A percentile compares a stretch with the other conserved stretches of the same genome.
Conservation (phyloP, 2,113 vertebrate species). For the Origma solitaria region DNA sequence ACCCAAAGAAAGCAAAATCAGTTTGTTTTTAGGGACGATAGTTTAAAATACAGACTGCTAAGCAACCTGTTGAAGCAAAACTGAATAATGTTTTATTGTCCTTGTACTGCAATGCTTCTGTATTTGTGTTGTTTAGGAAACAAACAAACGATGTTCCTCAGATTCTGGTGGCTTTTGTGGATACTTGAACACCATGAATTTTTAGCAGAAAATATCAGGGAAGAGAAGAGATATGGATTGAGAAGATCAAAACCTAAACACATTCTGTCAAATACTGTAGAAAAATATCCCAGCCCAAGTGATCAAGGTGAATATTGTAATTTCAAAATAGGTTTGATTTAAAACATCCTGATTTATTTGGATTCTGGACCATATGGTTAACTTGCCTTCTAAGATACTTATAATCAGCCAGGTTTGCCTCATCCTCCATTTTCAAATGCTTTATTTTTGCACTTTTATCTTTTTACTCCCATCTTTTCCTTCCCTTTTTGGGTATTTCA, state of each 20-base stretch:
- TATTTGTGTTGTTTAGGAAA: conserved; percentile 51
- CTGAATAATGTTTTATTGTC: neutral
- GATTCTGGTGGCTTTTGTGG: conserved; percentile 70
- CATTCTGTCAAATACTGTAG: conserved; percentile 61
- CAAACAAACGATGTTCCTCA: conserved; percentile 63
- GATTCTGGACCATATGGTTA: neutral
- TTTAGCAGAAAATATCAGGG: conserved; percentile 73
- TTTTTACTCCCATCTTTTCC: neutral
- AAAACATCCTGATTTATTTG: neutral
- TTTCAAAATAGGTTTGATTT: neutral
- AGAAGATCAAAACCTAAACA: conserved; percentile 67
- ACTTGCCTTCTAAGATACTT: neutral
- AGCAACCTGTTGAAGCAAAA: neutral
- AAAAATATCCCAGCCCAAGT: conserved; percentile 55
- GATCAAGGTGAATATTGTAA: conserved; percentile 72
- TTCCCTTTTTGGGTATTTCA: neutral
- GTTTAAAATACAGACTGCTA: neutral
- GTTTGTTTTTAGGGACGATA: neutral
- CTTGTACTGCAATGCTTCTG: neutral
- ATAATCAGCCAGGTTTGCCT: neutral
- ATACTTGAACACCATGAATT: conserved; percentile 66
- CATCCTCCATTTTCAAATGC: neutral
- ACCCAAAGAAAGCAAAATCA: neutral
- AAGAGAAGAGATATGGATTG: conserved; percentile 62
- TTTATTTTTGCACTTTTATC: neutral